phyloP scores from a whole-genome alignment of 1,140 invertebrate species.

The Heliconius himera region DNA sequence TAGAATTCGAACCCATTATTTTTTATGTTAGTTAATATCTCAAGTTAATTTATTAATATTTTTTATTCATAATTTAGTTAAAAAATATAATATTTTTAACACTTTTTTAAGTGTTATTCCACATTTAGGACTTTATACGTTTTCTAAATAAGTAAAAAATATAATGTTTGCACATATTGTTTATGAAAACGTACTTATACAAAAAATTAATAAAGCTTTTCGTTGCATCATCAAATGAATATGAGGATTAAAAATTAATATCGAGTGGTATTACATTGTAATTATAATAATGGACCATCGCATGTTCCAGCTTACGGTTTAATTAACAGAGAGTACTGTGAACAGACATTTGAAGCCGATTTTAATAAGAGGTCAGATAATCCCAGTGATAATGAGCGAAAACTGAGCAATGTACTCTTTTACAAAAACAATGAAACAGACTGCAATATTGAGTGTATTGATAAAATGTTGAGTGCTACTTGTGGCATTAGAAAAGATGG shows the following conservation, averaged over 20 bases:
- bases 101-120: too few species aligned
- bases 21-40: too few species aligned
- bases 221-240: background rate
- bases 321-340: slow-evolving; percentile 60
- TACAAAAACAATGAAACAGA: slow-evolving; percentile 7
- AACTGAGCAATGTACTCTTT: slow-evolving; percentile 16
- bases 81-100: background rate
- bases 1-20: too few species aligned
- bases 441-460: slow-evolving; percentile 23
- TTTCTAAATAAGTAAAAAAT: background rate
- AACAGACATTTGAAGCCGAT: slow-evolving; percentile 34
- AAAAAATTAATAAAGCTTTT: background rate
- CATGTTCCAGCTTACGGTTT: slow-evolving; percentile 59
- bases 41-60: too few species aligned
- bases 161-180: background rate
- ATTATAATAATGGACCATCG: slow-evolving; percentile 17
- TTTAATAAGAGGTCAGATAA: slow-evolving; percentile 16
- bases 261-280: slow-evolving; percentile 12
- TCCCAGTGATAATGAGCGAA: slow-evolving; percentile 8
- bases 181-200: background rate
- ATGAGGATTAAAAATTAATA: slow-evolving; percentile 4
- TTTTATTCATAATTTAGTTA: background rate
- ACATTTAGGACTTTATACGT: too few species aligned
- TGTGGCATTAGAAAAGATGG: slow-evolving; percentile 59
- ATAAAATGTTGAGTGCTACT: slow-evolving; percentile 32